Conservation (phyloP, 2,797 vertebrate species). For the Channa striata region DNA sequence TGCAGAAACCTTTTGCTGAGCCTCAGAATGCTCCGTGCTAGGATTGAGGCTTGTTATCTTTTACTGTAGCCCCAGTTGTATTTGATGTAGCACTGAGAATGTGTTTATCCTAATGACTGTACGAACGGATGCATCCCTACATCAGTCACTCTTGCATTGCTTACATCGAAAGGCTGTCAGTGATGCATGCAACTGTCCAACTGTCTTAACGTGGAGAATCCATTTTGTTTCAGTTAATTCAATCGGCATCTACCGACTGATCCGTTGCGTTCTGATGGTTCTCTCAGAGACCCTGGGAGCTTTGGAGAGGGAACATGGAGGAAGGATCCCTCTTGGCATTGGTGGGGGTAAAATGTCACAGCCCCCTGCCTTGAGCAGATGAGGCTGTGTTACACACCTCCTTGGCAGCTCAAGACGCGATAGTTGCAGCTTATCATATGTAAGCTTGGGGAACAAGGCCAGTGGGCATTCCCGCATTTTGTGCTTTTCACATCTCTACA, state of each 20-base stretch:
- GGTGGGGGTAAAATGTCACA: conserved; percentile 62
- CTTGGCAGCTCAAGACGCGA: conserved; percentile 64
- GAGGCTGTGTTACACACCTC: conserved; percentile 59
- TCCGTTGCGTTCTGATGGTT: conserved; percentile 56
- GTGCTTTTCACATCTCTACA: conserved; percentile 59
- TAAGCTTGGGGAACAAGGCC: conserved; percentile 60
- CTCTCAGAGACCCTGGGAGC: conserved; percentile 50
- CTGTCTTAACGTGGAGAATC: conserved; percentile 44
- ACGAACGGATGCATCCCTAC: conserved; percentile 33
- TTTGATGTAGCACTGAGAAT: conserved; percentile 35
- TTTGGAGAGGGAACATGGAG: conserved; percentile 62
- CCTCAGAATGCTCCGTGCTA: conserved; percentile 7
- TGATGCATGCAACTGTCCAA: conserved; percentile 65
- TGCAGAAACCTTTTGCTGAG: conserved; percentile 31
- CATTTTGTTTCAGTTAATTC: conserved; percentile 71
- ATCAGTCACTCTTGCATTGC: conserved; percentile 22
- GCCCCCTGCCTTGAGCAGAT: conserved; percentile 61
- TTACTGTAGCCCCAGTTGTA: conserved; percentile 29
- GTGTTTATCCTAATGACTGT: conserved; percentile 50
- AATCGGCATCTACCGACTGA: conserved; percentile 70
- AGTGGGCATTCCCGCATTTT: conserved; percentile 53
- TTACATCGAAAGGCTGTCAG: conserved; percentile 49
- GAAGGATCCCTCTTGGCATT: conserved; percentile 56
- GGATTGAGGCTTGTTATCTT: conserved; percentile 48
- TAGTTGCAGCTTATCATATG: conserved; percentile 73